Conservation (phyloP, 1,140 invertebrate species). For the Bombus superbus region DNA sequence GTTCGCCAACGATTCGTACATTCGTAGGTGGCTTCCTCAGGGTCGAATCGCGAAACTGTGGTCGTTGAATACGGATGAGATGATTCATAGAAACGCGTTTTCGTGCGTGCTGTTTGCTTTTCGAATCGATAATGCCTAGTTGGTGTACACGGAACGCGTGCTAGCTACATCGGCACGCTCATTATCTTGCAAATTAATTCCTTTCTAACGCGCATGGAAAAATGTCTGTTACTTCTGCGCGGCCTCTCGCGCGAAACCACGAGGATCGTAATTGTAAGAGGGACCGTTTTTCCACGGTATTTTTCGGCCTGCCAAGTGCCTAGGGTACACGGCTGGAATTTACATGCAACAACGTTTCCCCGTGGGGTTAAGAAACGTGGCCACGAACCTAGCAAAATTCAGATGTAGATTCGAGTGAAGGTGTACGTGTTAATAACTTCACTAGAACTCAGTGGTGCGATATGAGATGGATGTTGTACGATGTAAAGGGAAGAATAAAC, state of each 20-base stretch:
- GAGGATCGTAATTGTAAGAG: conserved; percentile 40
- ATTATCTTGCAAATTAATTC: conserved; percentile 59
- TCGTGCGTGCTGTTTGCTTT: conserved; percentile 50
- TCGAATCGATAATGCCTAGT: conserved; percentile 48
- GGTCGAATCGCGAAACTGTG: conserved; percentile 33
- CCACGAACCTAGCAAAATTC: conserved; percentile 19
- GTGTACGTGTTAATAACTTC: not conserved
- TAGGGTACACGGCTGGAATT: conserved; percentile 6
- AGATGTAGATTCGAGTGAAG: not conserved
- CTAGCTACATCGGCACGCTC: conserved; percentile 47
- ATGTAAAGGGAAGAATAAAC: not conserved
- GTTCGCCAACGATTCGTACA: not conserved
- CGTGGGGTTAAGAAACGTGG: not conserved
- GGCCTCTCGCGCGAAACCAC: conserved; percentile 6
- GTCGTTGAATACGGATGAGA: conserved; percentile 53
- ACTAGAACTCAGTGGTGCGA: too few relatives aligned
- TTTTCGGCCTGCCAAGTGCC: conserved; percentile 18
- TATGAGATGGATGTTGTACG: too few relatives aligned
- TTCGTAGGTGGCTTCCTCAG: conserved; percentile 38
- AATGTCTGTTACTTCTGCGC: conserved; percentile 17
- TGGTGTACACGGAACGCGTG: conserved; percentile 43
- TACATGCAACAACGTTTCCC: conserved; percentile 22
- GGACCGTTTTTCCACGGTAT: not conserved
- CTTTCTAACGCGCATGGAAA: conserved; percentile 50
- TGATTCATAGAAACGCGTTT: conserved; percentile 51